A percentile compares a stretch with the other conserved stretches of the same genome.
phyloP scores from a whole-genome alignment of 2,888 invertebrate species.

The Pristionchus fissidentatus region DNA sequence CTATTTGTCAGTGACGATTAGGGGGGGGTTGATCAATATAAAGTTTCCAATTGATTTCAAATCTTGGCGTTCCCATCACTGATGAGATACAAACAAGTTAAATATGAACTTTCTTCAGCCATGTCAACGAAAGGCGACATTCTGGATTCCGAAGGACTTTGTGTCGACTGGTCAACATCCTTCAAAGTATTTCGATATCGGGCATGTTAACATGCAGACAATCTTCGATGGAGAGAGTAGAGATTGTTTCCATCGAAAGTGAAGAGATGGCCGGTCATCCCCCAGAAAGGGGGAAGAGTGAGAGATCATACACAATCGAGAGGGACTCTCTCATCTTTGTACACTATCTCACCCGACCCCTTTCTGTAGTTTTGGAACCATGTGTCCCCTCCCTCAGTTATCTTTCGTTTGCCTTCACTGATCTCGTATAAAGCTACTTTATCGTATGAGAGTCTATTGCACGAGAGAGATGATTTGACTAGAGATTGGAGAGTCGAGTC shows the following conservation, averaged over 20 bases:
- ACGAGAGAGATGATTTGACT: constrained; percentile 3
- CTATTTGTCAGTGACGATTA: too few species aligned
- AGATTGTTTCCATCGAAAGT: constrained; percentile 60
- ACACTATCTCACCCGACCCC: too few species aligned
- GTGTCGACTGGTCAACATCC: constrained; percentile 62
- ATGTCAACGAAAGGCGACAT: constrained; percentile 62
- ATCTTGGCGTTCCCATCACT: neutral
- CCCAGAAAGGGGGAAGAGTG: too few species aligned
- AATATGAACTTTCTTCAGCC: too few species aligned
- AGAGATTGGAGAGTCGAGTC: constrained; percentile 22
- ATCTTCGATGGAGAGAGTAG: constrained; percentile 62
- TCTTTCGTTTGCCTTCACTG: neutral
- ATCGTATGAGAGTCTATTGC: neutral
- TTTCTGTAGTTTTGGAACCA: too few species aligned
- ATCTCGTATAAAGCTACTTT: constrained; percentile 39
- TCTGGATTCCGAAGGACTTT: constrained; percentile 63
- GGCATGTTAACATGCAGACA: constrained; percentile 59
- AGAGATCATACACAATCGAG: too few species aligned
- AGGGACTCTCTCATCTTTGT: too few species aligned
- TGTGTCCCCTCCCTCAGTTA: neutral
- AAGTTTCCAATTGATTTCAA: neutral
- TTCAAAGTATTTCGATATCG: constrained; percentile 50
- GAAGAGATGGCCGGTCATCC: too few species aligned
- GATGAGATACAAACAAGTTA: neutral
- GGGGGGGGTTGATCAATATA: too few species aligned